Base-by-base conservation (phyloP, 2,113 vertebrate genomes). In the Eidolon helvum region DNA sequence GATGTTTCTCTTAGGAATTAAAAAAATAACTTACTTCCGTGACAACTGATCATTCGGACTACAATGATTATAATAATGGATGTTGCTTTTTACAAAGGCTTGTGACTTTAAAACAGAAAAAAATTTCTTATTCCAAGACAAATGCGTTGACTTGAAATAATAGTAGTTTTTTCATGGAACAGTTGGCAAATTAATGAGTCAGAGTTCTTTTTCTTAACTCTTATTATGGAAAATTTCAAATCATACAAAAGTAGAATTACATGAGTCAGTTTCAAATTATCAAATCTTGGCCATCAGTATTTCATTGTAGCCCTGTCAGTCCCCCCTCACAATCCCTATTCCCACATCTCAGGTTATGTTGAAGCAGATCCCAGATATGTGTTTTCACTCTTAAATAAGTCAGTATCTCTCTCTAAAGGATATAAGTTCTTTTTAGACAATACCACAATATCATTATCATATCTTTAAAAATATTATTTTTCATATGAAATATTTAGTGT, bases 81-180 rank as follows among this genome's bases (percentile, higher is more conserved):
- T 77, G 21, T 79, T 79, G 33, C 77, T 84, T 87, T 94, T 69
- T 16, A 61, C 11, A 53, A 63, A 69, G 43, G 10, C 18, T 61
- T 92, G 26, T 91, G 15, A 69, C 61, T 96, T 96, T 79, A 78
- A 93, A 84, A 79, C 22, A 65, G 1, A 86, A 79, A 92, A 88
- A 26, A 84, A 43, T 53, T 77, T 22, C 18, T 53, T 55, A 28
- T 43, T 68, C 35, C 77, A 68, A 63, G 28, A 72, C 77, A 26
- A 50, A 26, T 90, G 45, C 15, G 12, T 40, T 21, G 10, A 53
- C 87, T 53, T 86, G 22, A 91, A 95, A 79, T 71, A 71, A 72
- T 84, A 14, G 40, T 87, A 35, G 12, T 61, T 88, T 74, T 66
- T 5, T 66, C 7, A 45, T 65, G 6, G 38, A 77, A 38, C 30